Evolutionary conservation across 2,113 vertebrate species (phyloP), one percentile per base, ranked within the genome.

Genomic region (Pitta sordida): DNA sequence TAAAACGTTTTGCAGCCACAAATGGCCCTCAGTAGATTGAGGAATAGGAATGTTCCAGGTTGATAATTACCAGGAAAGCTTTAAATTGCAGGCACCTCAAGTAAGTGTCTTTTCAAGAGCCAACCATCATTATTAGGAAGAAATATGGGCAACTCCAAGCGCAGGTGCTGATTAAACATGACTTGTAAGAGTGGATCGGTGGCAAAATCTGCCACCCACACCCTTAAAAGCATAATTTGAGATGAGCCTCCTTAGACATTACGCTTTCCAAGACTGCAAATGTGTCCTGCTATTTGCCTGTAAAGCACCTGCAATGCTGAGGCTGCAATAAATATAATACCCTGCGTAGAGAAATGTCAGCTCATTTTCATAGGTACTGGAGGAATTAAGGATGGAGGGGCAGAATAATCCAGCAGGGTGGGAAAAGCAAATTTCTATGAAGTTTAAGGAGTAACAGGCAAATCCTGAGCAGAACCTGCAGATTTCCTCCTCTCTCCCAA

Each of bases 51-150:
- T 67, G 59, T 80, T 84, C 78, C 96, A 96, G 94, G 83, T 13
- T 97, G 93, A 76, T 96, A 96, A 97, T 94, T 91, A 32, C 73
- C 58, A 90, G 69, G 81, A 20, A 93, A 90, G 69, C 84, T 92
- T 94, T 88, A 76, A 95, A 95, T 67, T 77, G 62, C 88, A 96
- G 63, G 39, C 58, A 93, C 48, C 92, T 94, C 56, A 80, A 69
- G 21, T 88, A 77, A 83, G 68, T 79, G 29, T 62, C 56, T 85
- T 85, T 79, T 75, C n/a, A 88, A 67, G 73, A 89, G 79, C 34
- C 87, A 82, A 2, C 37, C 32, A 59, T 78, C 84, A 76, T 82
- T 46, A 74, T 67, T 37, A 37, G 49, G 79, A 95, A 90, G 81
- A 94, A 39, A 91, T 90, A 92, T 27, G 56, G n/a, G 60, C 71